A percentile compares a stretch with the other conserved stretches of the same genome.
phyloP scores from a whole-genome alignment of 2,113 vertebrate species.

The Zosterops hypoxanthus region DNA sequence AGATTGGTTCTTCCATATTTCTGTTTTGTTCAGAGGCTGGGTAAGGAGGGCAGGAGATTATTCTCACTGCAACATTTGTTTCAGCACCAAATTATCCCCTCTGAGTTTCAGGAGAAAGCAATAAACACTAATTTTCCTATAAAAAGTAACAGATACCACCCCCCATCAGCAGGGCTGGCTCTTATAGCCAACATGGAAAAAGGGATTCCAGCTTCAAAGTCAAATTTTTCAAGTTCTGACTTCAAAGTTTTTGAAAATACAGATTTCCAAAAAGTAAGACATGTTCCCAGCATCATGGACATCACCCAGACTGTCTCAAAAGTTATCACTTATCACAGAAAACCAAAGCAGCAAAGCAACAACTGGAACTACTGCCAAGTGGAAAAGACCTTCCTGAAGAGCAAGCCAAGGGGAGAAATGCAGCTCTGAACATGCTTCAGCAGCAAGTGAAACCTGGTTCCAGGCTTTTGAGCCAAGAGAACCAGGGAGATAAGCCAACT shows the following conservation, averaged over 20 bases:
- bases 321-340: background rate
- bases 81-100: background rate
- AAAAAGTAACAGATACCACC: background rate
- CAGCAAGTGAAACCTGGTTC: background rate
- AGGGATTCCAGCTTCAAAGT: background rate
- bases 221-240: background rate
- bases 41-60: background rate
- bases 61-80: background rate
- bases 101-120: background rate
- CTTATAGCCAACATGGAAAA: background rate
- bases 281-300: background rate
- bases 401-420: background rate
- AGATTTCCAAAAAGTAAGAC: background rate
- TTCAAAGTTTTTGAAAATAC: background rate
- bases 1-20: background rate
- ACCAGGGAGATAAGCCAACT: background rate
- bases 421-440: background rate
- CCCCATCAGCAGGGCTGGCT: background rate
- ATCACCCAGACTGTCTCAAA: background rate
- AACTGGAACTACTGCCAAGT: background rate
- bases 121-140: background rate
- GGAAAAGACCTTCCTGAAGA: conserved; percentile 19
- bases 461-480: background rate
- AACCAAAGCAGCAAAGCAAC: background rate
- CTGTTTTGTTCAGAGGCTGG: background rate